Conservation (phyloP, 2,888 invertebrate genomes). For the Cheilosia vulpina region DNA sequence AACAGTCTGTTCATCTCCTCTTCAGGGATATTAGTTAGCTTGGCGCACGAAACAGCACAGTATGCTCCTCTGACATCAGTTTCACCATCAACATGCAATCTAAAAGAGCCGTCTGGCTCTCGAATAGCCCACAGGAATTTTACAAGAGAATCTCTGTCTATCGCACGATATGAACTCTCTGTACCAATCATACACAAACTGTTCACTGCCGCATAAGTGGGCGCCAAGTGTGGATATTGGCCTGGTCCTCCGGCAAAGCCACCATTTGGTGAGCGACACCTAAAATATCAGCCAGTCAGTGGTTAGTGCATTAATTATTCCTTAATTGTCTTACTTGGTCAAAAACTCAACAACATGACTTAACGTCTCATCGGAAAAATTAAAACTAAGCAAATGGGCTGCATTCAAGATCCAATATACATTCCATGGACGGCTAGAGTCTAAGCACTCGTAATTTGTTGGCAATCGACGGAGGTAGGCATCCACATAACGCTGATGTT, state of each 20-base stretch:
- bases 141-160: constrained; percentile 89
- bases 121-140: constrained; percentile 91
- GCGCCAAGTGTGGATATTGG: constrained; percentile 96
- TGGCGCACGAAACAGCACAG: constrained; percentile 96
- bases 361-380: constrained; percentile 85
- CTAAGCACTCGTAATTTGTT: constrained; percentile 91
- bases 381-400: constrained; percentile 89
- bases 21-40: constrained; percentile 88
- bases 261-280: constrained; percentile 85
- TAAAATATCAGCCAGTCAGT: constrained; percentile 56
- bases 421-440: constrained; percentile 98
- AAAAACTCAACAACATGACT: constrained; percentile 86
- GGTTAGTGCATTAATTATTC: no score
- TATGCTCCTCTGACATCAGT: constrained; percentile 98
- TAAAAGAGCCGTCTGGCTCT: constrained; percentile 94
- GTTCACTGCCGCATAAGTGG: constrained; percentile 98
- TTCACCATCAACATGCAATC: constrained; percentile 96
- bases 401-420: constrained; percentile 98
- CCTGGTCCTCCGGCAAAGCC: constrained; percentile 98
- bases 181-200: constrained; percentile 95
- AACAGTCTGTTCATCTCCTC: constrained; percentile 91
- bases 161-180: constrained; percentile 93
- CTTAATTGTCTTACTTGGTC: constrained; percentile 83
- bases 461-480: constrained; percentile 88
- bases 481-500: constrained; percentile 88